phyloP scores from a whole-genome alignment of 1,140 invertebrate species.

The Eulimnadia texana region DNA sequence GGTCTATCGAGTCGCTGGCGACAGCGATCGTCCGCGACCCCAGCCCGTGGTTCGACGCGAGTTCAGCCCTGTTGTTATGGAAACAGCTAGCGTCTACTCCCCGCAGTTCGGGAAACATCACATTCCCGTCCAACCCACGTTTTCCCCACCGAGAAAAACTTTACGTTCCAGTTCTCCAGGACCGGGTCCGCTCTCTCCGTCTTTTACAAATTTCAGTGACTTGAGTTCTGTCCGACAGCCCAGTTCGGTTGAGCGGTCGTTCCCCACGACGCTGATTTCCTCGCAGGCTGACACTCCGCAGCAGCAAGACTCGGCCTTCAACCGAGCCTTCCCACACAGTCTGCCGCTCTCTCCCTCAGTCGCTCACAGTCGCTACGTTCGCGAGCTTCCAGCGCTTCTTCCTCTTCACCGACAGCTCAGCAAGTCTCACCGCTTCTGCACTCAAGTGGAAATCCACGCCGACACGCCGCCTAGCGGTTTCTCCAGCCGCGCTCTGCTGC shows the following conservation, averaged over 20 bases:
- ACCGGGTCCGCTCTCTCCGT: slow-evolving; percentile 39
- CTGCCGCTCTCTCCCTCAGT: slow-evolving; percentile 10
- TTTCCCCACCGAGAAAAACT: not conserved
- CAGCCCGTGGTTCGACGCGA: slow-evolving; percentile 11
- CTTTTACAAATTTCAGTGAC: slow-evolving; percentile 50
- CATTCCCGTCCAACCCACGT: slow-evolving; percentile 18
- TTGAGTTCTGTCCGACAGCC: slow-evolving; percentile 68
- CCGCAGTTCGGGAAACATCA: slow-evolving; percentile 20
- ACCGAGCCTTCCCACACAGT: slow-evolving; percentile 4
- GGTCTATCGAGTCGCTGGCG: slow-evolving; percentile 15
- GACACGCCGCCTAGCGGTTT: slow-evolving; percentile 2
- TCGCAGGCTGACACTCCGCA: slow-evolving; percentile 35
- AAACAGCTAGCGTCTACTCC: slow-evolving; percentile 11
- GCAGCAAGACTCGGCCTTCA: not conserved
- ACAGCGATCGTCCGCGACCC: not conserved
- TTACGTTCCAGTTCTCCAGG: slow-evolving; percentile 44
- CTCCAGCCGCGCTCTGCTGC: slow-evolving; percentile 2
- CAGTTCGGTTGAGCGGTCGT: slow-evolving; percentile 60
- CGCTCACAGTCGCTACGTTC: slow-evolving; percentile 48
- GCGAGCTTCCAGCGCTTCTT: slow-evolving; percentile 52
- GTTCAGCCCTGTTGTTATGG: slow-evolving; percentile 5
- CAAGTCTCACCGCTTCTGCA: slow-evolving; percentile 19
- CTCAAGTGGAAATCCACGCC: slow-evolving; percentile 24
- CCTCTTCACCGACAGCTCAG: slow-evolving; percentile 53
- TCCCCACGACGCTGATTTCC: slow-evolving; percentile 34